Evolutionary conservation across 2,888 invertebrate species (phyloP).

Genomic region (Heliconius sara): DNA sequence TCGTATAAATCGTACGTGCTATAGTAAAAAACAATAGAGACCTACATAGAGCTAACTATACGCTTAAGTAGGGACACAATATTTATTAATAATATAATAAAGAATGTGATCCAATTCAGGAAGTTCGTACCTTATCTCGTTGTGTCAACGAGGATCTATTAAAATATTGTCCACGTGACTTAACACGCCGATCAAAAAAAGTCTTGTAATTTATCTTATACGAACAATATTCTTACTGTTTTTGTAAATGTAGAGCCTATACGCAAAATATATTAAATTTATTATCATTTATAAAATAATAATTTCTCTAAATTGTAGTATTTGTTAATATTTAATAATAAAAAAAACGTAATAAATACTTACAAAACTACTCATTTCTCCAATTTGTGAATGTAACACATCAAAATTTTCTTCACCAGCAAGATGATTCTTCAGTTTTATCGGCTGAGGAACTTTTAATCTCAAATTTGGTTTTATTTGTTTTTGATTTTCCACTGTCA

Average conservation of each 20-base stretch:
- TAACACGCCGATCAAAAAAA: constrained; percentile 29
- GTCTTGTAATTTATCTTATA: background rate
- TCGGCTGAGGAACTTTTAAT: constrained; percentile 72
- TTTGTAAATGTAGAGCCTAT: background rate
- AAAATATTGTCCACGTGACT: constrained; percentile 28
- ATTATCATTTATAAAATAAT: background rate
- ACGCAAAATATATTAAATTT: background rate
- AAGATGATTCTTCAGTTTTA: constrained; percentile 68
- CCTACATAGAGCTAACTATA: background rate
- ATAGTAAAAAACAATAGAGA: too few relatives aligned
- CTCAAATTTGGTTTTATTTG: constrained; percentile 65
- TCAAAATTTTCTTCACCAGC: constrained; percentile 66
- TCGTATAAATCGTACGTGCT: too few relatives aligned
- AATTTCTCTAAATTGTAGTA: background rate
- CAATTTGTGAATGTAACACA: constrained; percentile 65
- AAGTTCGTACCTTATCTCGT: constrained; percentile 38
- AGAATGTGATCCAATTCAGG: constrained; percentile 36
- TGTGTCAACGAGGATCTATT: constrained; percentile 43
- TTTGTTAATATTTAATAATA: background rate
- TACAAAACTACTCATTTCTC: constrained; percentile 65
- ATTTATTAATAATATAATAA: constrained; percentile 31
- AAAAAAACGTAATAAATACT: constrained; percentile 53
- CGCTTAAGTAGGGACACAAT: background rate
- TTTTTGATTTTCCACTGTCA: constrained; percentile 57
- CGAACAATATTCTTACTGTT: background rate